Base-by-base conservation (phyloP, 2,113 vertebrate species). In the Benitochromis conjunctus region DNA sequence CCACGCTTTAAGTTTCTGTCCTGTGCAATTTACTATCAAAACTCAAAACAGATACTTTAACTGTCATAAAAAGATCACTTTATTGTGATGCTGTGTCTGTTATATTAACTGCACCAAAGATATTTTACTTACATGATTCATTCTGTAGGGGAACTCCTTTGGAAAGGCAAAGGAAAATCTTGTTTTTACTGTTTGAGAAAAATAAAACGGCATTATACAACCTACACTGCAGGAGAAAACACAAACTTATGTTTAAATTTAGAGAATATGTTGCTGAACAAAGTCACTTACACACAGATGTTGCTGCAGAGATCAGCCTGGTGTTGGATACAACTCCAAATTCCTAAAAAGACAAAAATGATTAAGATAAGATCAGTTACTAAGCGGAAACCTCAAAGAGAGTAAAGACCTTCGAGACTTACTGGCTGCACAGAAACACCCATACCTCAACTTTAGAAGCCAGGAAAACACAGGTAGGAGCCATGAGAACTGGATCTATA, bases 321-420 rank as follows among this genome's bases (percentile, higher is more conserved):
- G 98, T 99, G 95, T 99, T 99, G 91, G 99, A 99, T 88, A 99
- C 98, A 53, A 99, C 99, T 91, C 99, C 99, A 96, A 99, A 99
- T 96, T 99, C 99, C 99, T 99, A 94, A 14, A 89, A 91, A 18
- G 19, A 78, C 16, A 62, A 74, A 81, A 60, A 81, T 9, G 4
- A 48, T 54, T 74, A 41, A 19, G 3, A 3, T 56, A 46, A 48
- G 24, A 57, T 21, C 66, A 79, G 9, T 19, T 21, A 8, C 9
- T 13, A 13, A 31, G 18, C 53, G 18, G 6, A 4, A 41, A 56
- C 4, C 18, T 38, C 13, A 69, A 31, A 43, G 16, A 79, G 7
- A 7, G 31, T n/a, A 51, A 51, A 24, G 16, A n/a, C 18, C 26
- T 57, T 18, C 1, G 1, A 26, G 7, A 26, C 14, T 3, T 34